A percentile compares a stretch with the other conserved stretches of the same genome.
Conservation (phyloP, 2,113 vertebrate genomes). For the Ophthalmolycus amberensis region DNA sequence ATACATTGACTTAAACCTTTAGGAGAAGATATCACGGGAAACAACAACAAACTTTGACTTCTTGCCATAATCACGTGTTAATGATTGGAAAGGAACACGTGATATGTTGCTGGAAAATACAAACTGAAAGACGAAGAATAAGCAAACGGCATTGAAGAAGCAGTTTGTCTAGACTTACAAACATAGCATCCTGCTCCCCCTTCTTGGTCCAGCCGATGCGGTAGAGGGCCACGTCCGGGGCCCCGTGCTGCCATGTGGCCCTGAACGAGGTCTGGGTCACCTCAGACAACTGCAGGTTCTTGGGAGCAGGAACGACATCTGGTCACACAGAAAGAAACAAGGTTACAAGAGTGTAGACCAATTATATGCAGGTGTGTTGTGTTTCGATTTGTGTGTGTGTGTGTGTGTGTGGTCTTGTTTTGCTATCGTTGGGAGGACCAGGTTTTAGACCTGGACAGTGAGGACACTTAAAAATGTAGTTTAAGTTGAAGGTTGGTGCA, state of each 20-base stretch:
- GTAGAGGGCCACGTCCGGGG: slow-evolving; percentile 92
- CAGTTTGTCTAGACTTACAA: slow-evolving; percentile 63
- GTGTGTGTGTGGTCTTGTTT: neutral
- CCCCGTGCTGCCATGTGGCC: slow-evolving; percentile 93
- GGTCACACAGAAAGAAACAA: slow-evolving; percentile 9
- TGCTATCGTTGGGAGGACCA: neutral
- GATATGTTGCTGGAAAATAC: too few species aligned
- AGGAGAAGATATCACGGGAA: too few species aligned
- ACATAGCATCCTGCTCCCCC: slow-evolving; percentile 71
- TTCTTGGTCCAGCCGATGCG: slow-evolving; percentile 89
- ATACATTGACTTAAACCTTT: too few species aligned
- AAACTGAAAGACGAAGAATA: too few species aligned
- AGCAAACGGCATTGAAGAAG: too few species aligned
- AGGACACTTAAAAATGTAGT: neutral
- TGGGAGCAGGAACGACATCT: slow-evolving; percentile 92
- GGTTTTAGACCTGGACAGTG: too few species aligned
- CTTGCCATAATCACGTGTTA: too few species aligned
- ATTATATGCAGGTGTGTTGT: neutral
- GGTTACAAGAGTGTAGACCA: neutral
- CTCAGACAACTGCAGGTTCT: slow-evolving; percentile 89
- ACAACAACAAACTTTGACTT: too few species aligned
- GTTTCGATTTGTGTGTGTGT: neutral
- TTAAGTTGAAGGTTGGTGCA: neutral
- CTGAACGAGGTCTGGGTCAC: slow-evolving; percentile 89
- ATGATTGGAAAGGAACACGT: too few species aligned